Conservation (phyloP, 2,113 vertebrate species). For the Pseudonaja textilis region DNA sequence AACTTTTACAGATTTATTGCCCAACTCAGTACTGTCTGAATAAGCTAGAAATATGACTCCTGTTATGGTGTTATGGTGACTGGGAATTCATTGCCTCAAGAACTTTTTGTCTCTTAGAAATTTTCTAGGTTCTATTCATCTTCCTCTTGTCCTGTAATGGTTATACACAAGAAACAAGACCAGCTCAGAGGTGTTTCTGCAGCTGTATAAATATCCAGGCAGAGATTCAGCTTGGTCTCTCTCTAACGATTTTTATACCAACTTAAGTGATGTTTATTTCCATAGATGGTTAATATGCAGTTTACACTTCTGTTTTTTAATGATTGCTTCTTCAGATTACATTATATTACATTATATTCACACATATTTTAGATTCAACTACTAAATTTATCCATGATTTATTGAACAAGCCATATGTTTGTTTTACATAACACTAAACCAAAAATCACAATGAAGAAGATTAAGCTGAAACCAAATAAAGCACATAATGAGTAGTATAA, state of each 20-base stretch:
- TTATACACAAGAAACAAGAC: background rate
- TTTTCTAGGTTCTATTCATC: background rate
- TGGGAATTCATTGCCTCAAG: background rate
- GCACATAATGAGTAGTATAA: background rate
- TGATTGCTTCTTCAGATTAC: background rate
- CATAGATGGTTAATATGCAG: background rate
- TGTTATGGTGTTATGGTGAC: background rate
- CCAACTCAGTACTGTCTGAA: background rate
- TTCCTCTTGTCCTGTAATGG: background rate
- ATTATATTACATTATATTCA: background rate
- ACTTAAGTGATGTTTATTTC: background rate
- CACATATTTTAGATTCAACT: background rate
- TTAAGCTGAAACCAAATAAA: background rate
- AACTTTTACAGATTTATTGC: background rate
- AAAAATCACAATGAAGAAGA: background rate
- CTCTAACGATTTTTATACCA: background rate
- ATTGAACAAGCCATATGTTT: background rate
- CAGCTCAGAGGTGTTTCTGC: background rate
- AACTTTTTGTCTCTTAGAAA: background rate
- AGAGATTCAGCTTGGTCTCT: background rate
- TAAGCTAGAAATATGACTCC: background rate
- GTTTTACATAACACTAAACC: background rate
- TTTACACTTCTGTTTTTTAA: background rate
- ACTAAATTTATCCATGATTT: background rate
- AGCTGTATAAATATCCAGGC: background rate